These are phyloP conservation scores for Phalanger gymnotis DNA, from an alignment of 2,797 vertebrate species.

Conservation along the genomic window DNA sequence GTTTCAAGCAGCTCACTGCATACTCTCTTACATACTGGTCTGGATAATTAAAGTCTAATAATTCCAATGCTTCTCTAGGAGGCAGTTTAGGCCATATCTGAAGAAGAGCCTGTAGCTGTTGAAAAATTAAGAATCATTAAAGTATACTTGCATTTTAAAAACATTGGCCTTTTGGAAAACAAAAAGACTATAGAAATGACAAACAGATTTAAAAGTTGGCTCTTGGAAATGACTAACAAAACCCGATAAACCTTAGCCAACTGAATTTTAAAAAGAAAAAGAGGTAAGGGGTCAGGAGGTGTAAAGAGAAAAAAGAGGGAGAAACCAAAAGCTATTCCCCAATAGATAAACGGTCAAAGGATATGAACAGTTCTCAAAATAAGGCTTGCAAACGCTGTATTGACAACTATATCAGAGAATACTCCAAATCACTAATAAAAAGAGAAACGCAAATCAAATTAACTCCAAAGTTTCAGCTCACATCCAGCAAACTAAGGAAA, in stretches of 20 bases:
- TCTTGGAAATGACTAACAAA: not conserved
- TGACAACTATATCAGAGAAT: not conserved
- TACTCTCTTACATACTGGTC: constrained; percentile 98
- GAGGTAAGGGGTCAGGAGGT: rapidly evolving
- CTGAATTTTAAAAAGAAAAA: not conserved
- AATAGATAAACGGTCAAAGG: not conserved
- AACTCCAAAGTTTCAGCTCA: not conserved
- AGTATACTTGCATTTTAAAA: not conserved
- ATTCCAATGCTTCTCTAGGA: constrained; percentile 95
- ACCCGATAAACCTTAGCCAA: not conserved
- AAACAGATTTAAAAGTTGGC: not conserved
- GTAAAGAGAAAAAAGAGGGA: not conserved
- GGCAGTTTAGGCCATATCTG: constrained; percentile 98
- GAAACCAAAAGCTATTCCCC: not conserved
- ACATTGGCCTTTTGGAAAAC: not conserved
- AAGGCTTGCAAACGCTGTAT: not conserved
- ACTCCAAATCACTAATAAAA: not conserved
- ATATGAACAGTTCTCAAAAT: not conserved
- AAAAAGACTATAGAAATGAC: constrained; percentile 7
- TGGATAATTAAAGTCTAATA: constrained; percentile 99
- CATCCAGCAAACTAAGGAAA: not conserved
- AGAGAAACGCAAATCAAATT: not conserved
- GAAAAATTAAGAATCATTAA: constrained; percentile 57
- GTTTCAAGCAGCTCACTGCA: constrained; percentile 92
- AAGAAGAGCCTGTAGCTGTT: constrained; percentile 95